Evolutionary conservation across 1,140 invertebrate genomes (phyloP).

Genomic region (Drosophila quadrilineata): DNA sequence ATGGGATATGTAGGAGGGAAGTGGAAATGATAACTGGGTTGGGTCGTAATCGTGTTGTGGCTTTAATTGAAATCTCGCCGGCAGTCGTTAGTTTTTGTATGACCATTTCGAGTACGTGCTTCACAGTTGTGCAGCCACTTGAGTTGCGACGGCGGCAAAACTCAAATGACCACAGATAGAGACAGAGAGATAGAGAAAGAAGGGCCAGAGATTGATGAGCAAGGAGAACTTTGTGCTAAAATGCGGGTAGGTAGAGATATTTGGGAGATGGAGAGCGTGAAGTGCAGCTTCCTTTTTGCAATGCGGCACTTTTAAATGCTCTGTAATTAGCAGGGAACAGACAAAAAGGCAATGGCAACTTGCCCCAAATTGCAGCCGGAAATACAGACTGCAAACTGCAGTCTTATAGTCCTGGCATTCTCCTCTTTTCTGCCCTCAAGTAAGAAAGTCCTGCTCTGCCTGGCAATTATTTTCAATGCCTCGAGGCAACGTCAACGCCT

Average conservation of each 20-base stretch:
- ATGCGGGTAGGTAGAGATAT: background rate
- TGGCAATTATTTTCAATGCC: conserved; percentile 58
- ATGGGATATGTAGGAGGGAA: background rate
- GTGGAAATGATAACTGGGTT: conserved; percentile 10
- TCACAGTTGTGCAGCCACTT: conserved; percentile 22
- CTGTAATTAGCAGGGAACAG: conserved; percentile 57
- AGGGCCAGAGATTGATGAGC: too few relatives aligned
- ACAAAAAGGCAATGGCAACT: conserved; percentile 1
- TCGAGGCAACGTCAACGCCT: conserved; percentile 31
- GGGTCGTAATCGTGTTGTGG: conserved; percentile 42
- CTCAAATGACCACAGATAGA: conserved; percentile 1
- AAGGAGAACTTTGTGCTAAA: background rate
- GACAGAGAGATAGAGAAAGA: too few relatives aligned
- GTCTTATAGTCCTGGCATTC: conserved; percentile 18
- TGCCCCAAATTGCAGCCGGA: conserved; percentile 23
- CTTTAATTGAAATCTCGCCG: conserved; percentile 71
- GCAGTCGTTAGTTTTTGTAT: conserved; percentile 43
- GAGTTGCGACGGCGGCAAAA: background rate
- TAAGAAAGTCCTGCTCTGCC: conserved; percentile 3
- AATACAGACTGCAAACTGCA: conserved; percentile 30
- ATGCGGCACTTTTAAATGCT: conserved; percentile 46
- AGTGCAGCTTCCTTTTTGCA: conserved; percentile 1
- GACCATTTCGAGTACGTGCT: conserved; percentile 69
- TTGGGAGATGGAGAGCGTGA: too few relatives aligned
- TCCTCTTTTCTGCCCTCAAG: background rate